Percentiles rank a stretch among this genome's conserved stretches.
Evolutionary conservation across 2,113 vertebrate species (phyloP).

Genomic region (Ciconia maguari): DNA sequence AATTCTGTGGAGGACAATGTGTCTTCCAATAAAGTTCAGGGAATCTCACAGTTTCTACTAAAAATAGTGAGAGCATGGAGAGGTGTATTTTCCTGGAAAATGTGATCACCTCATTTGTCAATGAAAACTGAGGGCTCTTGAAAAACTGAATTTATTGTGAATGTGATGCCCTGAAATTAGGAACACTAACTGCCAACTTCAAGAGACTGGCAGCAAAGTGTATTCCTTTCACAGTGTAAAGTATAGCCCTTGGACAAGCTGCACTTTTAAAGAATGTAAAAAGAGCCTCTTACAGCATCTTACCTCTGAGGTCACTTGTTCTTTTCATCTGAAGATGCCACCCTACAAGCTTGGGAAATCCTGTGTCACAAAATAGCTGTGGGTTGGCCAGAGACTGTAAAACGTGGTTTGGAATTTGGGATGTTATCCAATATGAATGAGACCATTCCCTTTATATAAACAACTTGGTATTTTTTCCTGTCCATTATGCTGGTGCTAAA

Average conservation of each 20-base stretch:
- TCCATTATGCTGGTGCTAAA: slow-evolving; percentile 58
- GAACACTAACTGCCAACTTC: neutral
- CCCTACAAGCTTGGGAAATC: slow-evolving; percentile 17
- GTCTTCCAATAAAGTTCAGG: neutral
- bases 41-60: neutral
- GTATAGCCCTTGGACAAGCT: neutral
- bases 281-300: neutral
- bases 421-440: slow-evolving; percentile 33
- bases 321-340: slow-evolving; percentile 24
- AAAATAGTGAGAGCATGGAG: neutral
- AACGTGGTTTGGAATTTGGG: slow-evolving; percentile 18
- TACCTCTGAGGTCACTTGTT: slow-evolving; percentile 27
- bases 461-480: slow-evolving; percentile 25
- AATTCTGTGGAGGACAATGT: neutral
- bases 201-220: neutral
- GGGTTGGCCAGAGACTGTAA: slow-evolving; percentile 4
- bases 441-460: slow-evolving; percentile 50
- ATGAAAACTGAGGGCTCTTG: neutral
- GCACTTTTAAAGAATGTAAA: neutral
- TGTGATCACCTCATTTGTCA: neutral
- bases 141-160: neutral
- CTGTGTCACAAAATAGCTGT: neutral
- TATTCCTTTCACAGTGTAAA: neutral
- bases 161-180: neutral
- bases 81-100: neutral